These are phyloP conservation scores for Panthera tigris DNA, from an alignment of 2,113 vertebrate genomes.

Conservation along the genomic window DNA sequence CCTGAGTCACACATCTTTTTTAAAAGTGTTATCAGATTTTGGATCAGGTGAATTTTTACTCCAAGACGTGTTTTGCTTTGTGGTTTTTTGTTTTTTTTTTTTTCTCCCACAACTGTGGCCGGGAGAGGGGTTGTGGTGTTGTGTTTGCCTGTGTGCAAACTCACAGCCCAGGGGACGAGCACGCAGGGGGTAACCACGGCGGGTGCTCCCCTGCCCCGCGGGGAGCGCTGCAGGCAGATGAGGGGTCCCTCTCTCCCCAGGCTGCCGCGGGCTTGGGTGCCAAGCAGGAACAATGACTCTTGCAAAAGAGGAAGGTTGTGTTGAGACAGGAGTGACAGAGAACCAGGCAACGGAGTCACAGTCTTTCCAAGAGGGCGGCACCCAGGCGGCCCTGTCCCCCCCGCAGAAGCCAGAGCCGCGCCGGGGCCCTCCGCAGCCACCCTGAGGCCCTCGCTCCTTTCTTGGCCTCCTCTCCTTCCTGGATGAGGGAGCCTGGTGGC, in stretches of 20 bases:
- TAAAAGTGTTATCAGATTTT: background rate
- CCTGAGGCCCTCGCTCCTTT: rapidly evolving
- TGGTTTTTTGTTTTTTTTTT: too few relatives aligned
- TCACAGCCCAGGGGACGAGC: rapidly evolving
- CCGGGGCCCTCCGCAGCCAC: background rate
- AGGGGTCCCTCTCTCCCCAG: background rate
- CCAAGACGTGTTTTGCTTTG: background rate
- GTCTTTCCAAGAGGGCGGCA: background rate
- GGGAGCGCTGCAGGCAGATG: background rate
- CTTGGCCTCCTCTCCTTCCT: background rate
- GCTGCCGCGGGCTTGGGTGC: background rate
- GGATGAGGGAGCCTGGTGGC: background rate
- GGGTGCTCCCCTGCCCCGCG: background rate
- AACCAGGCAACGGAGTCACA: background rate
- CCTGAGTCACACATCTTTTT: background rate
- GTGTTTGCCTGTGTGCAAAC: too few relatives aligned
- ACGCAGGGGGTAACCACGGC: background rate
- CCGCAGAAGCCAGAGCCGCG: background rate
- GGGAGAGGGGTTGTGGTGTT: rapidly evolving
- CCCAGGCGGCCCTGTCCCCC: rapidly evolving
- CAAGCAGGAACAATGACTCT: background rate
- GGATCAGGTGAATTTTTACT: background rate
- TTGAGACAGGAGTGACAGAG: background rate
- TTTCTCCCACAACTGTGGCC: rapidly evolving
- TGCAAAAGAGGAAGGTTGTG: background rate